Base-by-base conservation (phyloP, 2,888 invertebrate species). In the Spicauda simplicius region DNA sequence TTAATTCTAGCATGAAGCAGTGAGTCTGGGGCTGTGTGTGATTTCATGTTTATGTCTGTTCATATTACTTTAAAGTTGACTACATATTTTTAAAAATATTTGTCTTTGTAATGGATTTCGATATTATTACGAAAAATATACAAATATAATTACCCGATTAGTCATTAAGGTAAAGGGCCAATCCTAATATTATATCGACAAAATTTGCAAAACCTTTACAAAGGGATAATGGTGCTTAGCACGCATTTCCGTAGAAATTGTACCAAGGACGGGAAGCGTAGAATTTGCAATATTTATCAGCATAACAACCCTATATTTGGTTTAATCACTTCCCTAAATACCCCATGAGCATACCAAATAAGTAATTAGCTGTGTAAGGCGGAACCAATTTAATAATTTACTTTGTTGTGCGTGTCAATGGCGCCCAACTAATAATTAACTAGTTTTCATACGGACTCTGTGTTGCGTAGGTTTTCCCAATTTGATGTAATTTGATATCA, bases 221-320 rank as follows among this genome's bases (percentile, higher is more conserved):
- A n/a, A 33, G 30, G 30, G 55, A 45, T 45, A 14, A 20, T 20
- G 45, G 37, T 19, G 33, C 37, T 37, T 59, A 14, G n/a, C 33
- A 18, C 33, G 33, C 53, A 19, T 37, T 55, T 55, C 55, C 30
- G n/a, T 10, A n/a, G n/a, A 56, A 56, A 57, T 11, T 3, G 8
- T 12, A 16, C 16, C 41, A 20, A 41, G 16, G 62, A 41, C 41
- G 25, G 54, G 41, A 62, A 54, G 25, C 37, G 54, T 53, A 8
- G 53, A 61, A 61, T 61, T 53, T 19, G 61, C 41, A 64, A 64
- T 64, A 50, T 56, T 64, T 56, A 64, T 64, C 64, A 64, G 56
- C 48, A 64, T 50, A 41, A 25, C 33, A 37, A 11, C 52, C 53
- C 18, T 57, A 64, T 56, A 52, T 50, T 57, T 52, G 33, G 48